These are phyloP conservation scores for Lycaena phlaeas DNA, from an alignment of 2,888 invertebrate genomes.

Conservation along the genomic window DNA sequence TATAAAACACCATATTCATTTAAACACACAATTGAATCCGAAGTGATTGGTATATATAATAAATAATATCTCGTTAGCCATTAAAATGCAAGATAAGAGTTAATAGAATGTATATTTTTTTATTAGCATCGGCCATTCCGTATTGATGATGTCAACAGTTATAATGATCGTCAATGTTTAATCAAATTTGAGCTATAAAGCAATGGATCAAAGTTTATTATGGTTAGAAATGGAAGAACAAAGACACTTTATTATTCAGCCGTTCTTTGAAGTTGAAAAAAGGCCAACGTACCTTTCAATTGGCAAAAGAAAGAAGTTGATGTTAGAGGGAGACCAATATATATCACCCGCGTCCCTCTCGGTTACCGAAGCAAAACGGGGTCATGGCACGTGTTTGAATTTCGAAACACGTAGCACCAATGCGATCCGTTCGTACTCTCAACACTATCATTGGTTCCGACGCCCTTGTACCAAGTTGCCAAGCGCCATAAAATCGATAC, in stretches of 20 bases:
- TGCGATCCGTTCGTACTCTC: slow-evolving; percentile 49
- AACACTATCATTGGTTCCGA: slow-evolving; percentile 52
- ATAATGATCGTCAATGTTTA: slow-evolving; percentile 9
- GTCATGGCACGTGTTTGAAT: slow-evolving; percentile 70
- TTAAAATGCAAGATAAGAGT: background rate
- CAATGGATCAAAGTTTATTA: slow-evolving; percentile 24
- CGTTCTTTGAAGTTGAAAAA: slow-evolving; percentile 22
- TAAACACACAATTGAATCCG: too few relatives aligned
- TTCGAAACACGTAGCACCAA: slow-evolving; percentile 66
- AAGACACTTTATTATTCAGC: slow-evolving; percentile 42
- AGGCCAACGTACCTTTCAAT: slow-evolving; percentile 34
- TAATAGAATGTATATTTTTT: background rate
- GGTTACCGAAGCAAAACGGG: slow-evolving; percentile 39
- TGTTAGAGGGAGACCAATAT: slow-evolving; percentile 39
- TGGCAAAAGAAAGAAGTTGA: slow-evolving; percentile 24
- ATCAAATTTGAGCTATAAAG: slow-evolving; percentile 24
- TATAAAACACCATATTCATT: too few relatives aligned
- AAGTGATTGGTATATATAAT: background rate
- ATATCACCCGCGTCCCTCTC: slow-evolving; percentile 30
- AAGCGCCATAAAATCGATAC: slow-evolving; percentile 46
- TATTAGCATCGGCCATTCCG: slow-evolving; percentile 5
- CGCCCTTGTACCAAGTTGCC: slow-evolving; percentile 38
- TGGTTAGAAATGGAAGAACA: slow-evolving; percentile 25
- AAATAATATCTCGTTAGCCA: background rate
- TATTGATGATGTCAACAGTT: slow-evolving; percentile 30